A percentile compares a stretch with the other conserved stretches of the same genome.
These are phyloP conservation scores for Elachura formosa DNA, from an alignment of 2,113 vertebrate species.

Conservation along the genomic window DNA sequence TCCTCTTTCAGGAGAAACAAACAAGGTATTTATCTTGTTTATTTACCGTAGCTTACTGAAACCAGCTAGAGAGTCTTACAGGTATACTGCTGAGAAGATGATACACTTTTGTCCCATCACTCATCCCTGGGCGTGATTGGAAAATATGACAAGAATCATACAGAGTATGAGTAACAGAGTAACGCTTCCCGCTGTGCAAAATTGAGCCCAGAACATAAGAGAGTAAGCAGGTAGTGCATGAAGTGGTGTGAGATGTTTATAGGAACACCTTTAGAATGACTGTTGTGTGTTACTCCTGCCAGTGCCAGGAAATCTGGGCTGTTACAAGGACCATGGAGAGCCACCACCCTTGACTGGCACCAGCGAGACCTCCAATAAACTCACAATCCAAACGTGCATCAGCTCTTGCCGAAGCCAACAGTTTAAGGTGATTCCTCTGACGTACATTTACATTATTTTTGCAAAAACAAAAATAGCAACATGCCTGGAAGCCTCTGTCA, in stretches of 20 bases:
- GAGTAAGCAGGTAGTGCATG: neutral
- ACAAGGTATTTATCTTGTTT: neutral
- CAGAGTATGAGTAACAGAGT: neutral
- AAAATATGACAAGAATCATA: neutral
- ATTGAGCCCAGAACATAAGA: neutral
- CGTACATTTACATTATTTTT: neutral
- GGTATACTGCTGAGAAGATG: neutral
- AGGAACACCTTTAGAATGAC: neutral
- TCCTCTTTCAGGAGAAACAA: neutral
- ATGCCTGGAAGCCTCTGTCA: neutral
- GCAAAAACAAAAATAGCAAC: neutral
- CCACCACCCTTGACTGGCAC: constrained; percentile 87
- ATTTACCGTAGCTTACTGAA: neutral
- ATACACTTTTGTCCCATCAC: neutral
- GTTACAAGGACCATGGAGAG: constrained; percentile 92
- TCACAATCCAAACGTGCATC: constrained; percentile 94
- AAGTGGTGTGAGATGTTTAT: neutral
- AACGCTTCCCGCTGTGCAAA: neutral
- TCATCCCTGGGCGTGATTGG: neutral
- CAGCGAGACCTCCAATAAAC: constrained; percentile 91
- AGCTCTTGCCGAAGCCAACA: constrained; percentile 89
- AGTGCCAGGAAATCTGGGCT: constrained; percentile 97
- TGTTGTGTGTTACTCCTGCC: constrained; percentile 22
- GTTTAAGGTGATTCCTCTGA: constrained; percentile 81
- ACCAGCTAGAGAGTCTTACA: neutral